phyloP scores from a whole-genome alignment of 2,888 invertebrate genomes.

The Orchesellides sinensis region DNA sequence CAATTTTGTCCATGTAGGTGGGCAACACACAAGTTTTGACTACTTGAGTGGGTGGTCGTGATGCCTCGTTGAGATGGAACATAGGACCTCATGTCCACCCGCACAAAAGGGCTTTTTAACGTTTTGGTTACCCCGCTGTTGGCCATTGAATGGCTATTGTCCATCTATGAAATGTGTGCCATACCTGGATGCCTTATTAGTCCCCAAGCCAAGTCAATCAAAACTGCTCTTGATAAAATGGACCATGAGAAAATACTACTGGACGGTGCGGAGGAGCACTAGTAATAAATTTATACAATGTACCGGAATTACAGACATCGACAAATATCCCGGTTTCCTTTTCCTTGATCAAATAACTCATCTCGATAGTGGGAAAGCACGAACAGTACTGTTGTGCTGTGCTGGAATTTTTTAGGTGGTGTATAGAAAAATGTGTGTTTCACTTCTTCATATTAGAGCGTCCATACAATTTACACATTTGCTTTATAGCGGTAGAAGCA shows the following conservation, averaged over 20 bases:
- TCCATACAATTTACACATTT: not conserved
- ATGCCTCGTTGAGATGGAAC: slow-evolving; percentile 72
- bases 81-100: slow-evolving; percentile 70
- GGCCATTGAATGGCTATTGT: slow-evolving; percentile 27
- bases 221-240: not conserved
- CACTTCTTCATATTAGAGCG: not conserved
- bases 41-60: slow-evolving; percentile 74
- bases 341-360: too few relatives aligned
- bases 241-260: slow-evolving; percentile 19
- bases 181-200: slow-evolving; percentile 20
- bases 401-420: not conserved
- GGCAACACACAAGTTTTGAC: slow-evolving; percentile 74
- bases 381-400: not conserved
- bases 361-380: too few relatives aligned
- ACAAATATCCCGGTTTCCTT: too few relatives aligned
- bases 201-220: slow-evolving; percentile 31
- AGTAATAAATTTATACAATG: slow-evolving; percentile 8
- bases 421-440: not conserved
- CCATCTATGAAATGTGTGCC: not conserved
- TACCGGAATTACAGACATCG: too few relatives aligned
- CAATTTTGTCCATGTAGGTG: slow-evolving; percentile 72
- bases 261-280: not conserved
- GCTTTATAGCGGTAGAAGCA: not conserved
- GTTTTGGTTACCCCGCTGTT: slow-evolving; percentile 50
- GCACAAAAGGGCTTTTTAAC: slow-evolving; percentile 50